A percentile compares a stretch with the other conserved stretches of the same genome.
Conservation (phyloP, 2,797 vertebrate species). For the Coendou prehensilis region DNA sequence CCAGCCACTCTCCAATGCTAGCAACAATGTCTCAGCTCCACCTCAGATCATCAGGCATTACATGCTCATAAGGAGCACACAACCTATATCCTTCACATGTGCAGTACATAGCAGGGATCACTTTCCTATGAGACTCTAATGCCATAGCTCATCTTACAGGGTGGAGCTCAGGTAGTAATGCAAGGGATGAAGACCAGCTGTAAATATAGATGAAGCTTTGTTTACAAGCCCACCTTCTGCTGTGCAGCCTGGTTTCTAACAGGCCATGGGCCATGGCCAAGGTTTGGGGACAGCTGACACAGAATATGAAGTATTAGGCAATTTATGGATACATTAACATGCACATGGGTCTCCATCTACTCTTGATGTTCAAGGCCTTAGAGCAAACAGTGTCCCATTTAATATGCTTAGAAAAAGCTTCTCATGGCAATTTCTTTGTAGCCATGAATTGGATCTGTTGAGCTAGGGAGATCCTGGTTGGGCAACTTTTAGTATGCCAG, state of each 20-base stretch:
- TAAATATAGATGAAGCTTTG: background rate
- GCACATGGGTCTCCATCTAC: background rate
- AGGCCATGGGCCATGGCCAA: background rate
- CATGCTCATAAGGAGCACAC: background rate
- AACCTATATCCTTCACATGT: background rate
- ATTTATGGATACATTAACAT: background rate
- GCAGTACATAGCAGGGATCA: background rate
- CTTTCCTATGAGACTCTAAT: background rate
- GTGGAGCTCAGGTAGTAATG: background rate
- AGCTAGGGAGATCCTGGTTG: background rate
- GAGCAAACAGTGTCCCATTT: background rate
- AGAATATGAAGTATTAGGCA: background rate
- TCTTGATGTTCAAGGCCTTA: background rate
- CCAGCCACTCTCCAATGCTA: background rate
- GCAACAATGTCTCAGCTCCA: background rate
- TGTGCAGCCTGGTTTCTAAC: background rate
- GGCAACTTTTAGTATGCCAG: background rate
- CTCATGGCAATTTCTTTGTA: background rate
- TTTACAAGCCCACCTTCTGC: background rate
- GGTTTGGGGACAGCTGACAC: background rate
- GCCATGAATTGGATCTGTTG: background rate
- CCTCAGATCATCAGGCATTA: background rate
- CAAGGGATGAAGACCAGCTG: background rate
- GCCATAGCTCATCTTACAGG: background rate
- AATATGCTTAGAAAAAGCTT: background rate